Conservation (phyloP, 2,113 vertebrate genomes). For the Jaculus jaculus region DNA sequence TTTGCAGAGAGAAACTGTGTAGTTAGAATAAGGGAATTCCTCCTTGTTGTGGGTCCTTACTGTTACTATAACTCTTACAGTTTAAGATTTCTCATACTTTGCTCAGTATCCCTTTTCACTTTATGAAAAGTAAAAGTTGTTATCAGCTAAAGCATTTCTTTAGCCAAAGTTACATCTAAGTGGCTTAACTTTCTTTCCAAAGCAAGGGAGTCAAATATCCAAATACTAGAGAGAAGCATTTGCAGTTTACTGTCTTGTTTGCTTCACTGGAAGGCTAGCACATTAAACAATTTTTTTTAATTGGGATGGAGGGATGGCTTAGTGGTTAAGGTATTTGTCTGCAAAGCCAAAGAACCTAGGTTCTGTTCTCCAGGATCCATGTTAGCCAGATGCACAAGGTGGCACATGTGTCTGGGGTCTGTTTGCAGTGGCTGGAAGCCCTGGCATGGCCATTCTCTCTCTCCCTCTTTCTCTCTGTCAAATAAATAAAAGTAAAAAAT, state of each 20-base stretch:
- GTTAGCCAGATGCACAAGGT: too few relatives aligned
- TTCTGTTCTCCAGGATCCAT: too few relatives aligned
- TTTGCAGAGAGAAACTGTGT: background rate
- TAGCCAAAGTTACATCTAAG: background rate
- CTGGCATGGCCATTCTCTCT: too few relatives aligned
- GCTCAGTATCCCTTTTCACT: background rate
- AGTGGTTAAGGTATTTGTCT: too few relatives aligned
- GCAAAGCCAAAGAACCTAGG: too few relatives aligned
- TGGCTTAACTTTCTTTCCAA: background rate
- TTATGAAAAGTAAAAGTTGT: background rate
- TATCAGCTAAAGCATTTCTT: background rate
- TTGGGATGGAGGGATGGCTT: too few relatives aligned
- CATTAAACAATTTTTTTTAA: too few relatives aligned
- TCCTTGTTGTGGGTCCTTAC: background rate
- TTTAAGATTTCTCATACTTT: background rate
- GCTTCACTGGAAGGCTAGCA: background rate
- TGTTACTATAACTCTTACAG: background rate
- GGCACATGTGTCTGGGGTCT: too few relatives aligned
- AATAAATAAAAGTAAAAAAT: too few relatives aligned
- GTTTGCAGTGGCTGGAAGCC: too few relatives aligned
- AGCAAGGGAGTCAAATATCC: background rate
- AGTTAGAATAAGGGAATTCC: background rate
- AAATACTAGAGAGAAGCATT: accelerated
- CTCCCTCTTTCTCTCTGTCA: too few relatives aligned
- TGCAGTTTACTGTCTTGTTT: accelerated